Base-by-base conservation (phyloP, 2,888 invertebrate genomes). In the Dynastes tityus region DNA sequence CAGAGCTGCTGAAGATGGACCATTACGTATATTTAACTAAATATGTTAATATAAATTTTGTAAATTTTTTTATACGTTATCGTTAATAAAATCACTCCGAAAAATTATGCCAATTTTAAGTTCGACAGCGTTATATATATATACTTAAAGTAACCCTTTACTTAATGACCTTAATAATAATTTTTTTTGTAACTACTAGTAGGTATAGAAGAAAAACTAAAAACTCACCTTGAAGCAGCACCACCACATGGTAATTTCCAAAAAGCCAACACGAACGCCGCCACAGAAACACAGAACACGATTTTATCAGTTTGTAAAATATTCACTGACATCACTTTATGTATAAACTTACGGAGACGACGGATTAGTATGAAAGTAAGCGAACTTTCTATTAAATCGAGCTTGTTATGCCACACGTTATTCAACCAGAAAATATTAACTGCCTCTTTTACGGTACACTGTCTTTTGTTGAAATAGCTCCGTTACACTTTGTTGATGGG, bases 161-260 rank as follows among this genome's bases (percentile, higher is more conserved):
- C 22, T 16, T 16, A 6, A 13, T 55, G 13, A 55, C 55, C 55
- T 55, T 55, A 55, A 55, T 55, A 55, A 5, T 6, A n/a, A 2
- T 55, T 22, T 55, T 22, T n/a, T n/a, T 16, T 55, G 13, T 16
- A 55, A 55, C 45, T 16, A 55, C 5, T n/a, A 22, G 5, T 37
- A 37, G 5, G 0, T 5, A 63, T 63, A 63, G 13, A 29, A 73
- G 65, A 58, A 53, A 58, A 55, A 37, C 67, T 16, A 22, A 29
- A 64, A 53, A 65, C 78, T 78, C 65, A 78, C 78, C 78, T 78
- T 78, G 74, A 78, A 73, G 40, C 78, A 78, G 74, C 78, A 78
- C 73, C 78, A 78, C 78, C 78, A 78, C 78, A 78, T 78, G 58
- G 61, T 74, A 45, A 22, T 74, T 22, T 29, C 73, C 61, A 22